Evolutionary conservation across 2,113 vertebrate species (phyloP), one percentile per base, ranked within the genome.

Genomic region (Mandrillus leucophaeus): DNA sequence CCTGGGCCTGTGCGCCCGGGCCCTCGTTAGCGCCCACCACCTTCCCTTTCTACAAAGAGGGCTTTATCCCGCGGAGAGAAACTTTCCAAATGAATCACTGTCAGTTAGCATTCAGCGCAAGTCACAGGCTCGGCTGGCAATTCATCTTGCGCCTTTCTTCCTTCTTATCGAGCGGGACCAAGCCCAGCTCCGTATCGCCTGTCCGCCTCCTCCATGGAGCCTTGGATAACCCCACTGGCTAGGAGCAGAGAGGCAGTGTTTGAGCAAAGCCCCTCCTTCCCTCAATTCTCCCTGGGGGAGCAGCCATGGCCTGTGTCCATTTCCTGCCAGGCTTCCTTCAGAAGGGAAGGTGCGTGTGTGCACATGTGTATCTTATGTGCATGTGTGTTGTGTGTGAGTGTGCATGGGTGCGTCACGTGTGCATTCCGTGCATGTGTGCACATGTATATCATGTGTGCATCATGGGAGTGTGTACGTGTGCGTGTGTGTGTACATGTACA

Each of bases 41-140:
- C 35, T 40, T 57, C 66, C 45, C 87, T 59, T 61, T 66, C 12
- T 3, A 13, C 55, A 84, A 6, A 43, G 70, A 18, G 2, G 5
- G 2, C 8, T 45, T 32, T 66, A 3, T 88, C 32, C 0, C 1
- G 0, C 3, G 16, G 43, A 5, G 4, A 9, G 50, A 59, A 84
- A 3, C 16, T 79, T 32, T 5, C 78, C 2, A 4, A 27, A 0
- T 45, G 88, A 55, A 3, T 38, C 17, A 3, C 87, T 61, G n/a
- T 43, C 90, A 73, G 52, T 57, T 52, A 72, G 95, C 4, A 0
- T 38, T 20, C 73, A 23, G 68, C 50, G 0, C 38, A 8, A 30
- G 89, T 22, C 12, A 1, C 1, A 3, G 0, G 0, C 50, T 79
- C 48, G 0, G 27, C 5, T 3, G 2, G 16, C 45, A 0, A 0